A percentile compares a stretch with the other conserved stretches of the same genome.
Conservation (phyloP, 2,888 invertebrate genomes). For the Orthosia gracilis region DNA sequence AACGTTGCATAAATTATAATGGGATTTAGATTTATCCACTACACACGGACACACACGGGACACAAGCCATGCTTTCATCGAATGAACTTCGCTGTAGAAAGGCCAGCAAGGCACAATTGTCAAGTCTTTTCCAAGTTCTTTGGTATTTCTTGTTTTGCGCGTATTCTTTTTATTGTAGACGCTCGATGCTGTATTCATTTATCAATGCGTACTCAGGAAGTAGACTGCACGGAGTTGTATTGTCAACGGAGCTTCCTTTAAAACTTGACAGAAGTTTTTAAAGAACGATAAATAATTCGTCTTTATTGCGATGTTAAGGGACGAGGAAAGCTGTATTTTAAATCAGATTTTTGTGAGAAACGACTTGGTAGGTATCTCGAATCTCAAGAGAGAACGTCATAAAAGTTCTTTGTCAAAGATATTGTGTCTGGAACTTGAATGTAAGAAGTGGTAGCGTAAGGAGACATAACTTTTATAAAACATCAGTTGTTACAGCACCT, state of each 20-base stretch:
- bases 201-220: constrained; percentile 69
- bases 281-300: constrained; percentile 55
- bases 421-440: constrained; percentile 23
- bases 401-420: constrained; percentile 45
- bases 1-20: constrained; percentile 60
- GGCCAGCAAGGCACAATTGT: constrained; percentile 68
- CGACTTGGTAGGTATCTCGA: constrained; percentile 14
- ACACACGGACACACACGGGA: constrained; percentile 24
- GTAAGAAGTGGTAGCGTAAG: constrained; percentile 15
- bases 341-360: constrained; percentile 40
- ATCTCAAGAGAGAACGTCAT: constrained; percentile 27
- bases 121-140: constrained; percentile 62
- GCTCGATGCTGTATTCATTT: constrained; percentile 68
- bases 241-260: constrained; percentile 61
- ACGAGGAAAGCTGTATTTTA: constrained; percentile 32
- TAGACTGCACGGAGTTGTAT: constrained; percentile 61
- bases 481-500: constrained; percentile 23
- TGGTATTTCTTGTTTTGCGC: constrained; percentile 41
- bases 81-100: constrained; percentile 8
- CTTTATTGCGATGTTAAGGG: constrained; percentile 41
- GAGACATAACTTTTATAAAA: constrained; percentile 20
- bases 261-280: constrained; percentile 52
- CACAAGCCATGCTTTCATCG: constrained; percentile 7
- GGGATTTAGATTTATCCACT: constrained; percentile 38
- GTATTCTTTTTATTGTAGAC: constrained; percentile 63